These are phyloP conservation scores for Terrapene triunguis DNA, from an alignment of 2,113 vertebrate genomes.

Conservation along the genomic window DNA sequence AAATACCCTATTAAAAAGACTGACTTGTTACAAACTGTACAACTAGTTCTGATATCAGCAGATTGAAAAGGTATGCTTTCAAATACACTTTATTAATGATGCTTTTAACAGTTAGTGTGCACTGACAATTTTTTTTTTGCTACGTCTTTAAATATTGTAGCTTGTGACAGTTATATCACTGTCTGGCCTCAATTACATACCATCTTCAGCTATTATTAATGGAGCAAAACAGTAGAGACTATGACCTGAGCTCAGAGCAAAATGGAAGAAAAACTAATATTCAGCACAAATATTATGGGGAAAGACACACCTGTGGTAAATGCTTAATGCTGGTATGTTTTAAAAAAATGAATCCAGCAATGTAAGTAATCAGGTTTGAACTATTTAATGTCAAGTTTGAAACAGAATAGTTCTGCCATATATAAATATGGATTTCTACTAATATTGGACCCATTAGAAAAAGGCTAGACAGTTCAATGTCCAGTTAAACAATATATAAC, in stretches of 20 bases:
- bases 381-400: not conserved
- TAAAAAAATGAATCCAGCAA: not conserved
- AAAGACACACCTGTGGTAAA: not conserved
- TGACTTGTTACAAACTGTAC: not conserved
- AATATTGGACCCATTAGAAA: not conserved
- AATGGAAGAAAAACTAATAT: not conserved
- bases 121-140: not conserved
- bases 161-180: fast-evolving
- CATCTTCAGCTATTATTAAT: not conserved
- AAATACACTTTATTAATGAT: not conserved
- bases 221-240: not conserved
- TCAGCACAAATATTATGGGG: not conserved
- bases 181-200: not conserved
- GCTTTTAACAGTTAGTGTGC: not conserved
- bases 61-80: not conserved
- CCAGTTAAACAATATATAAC: not conserved
- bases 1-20: constrained; percentile 1
- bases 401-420: not conserved
- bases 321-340: not conserved
- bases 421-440: not conserved
- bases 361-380: not conserved
- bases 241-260: not conserved
- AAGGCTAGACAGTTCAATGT: not conserved
- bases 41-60: not conserved
- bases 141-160: not conserved